Base-by-base conservation (phyloP, 2,113 vertebrate species). In the Chaenogobius annularis region DNA sequence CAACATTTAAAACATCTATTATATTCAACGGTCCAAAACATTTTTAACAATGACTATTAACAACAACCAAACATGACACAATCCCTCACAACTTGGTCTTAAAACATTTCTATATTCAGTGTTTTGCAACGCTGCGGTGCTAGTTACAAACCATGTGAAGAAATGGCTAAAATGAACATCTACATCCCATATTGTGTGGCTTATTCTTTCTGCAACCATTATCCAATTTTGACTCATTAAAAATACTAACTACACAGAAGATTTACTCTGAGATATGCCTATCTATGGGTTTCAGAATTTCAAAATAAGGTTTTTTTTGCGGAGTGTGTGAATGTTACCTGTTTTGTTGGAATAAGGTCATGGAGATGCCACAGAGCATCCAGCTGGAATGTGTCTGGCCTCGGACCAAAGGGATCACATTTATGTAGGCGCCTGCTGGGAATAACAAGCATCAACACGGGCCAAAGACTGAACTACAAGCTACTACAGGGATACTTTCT, bases 301-400 rank as follows among this genome's bases (percentile, higher is more conserved):
- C 2, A 35, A 35, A 11, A 37, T 43, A 35, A 10, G 6, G 61
- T 11, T 17, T 17, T n/a, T 63, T 31, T 63, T 9, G 35, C 37
- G 23, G 23, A 22, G 48, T 62, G 20, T 43, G 26, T 19, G 46
- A n/a, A 54, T 78, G 44, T 69, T 68, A 35, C 55, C 46, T 10
- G 61, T 79, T 72, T 88, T 74, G 59, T 6, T 23, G 54, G n/a
- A 63, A 77, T 72, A 20, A 78, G 83, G 80, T 87, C 77, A 83
- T 14, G 40, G n/a, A 64, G 31, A 56, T 68, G 61, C 71, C 61
- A 46, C 50, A 72, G 61, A 75, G 54, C 37, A 75, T 77, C 81
- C 78, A 86, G 82, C 80, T 83, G 81, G 79, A 66, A 81, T 37
- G 15, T 68, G 17, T 48, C 3, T 72, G 78, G 82, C 82, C 75